A percentile compares a stretch with the other conserved stretches of the same genome.
phyloP scores from a whole-genome alignment of 2,113 vertebrate species.

The Etheostoma cragini region DNA sequence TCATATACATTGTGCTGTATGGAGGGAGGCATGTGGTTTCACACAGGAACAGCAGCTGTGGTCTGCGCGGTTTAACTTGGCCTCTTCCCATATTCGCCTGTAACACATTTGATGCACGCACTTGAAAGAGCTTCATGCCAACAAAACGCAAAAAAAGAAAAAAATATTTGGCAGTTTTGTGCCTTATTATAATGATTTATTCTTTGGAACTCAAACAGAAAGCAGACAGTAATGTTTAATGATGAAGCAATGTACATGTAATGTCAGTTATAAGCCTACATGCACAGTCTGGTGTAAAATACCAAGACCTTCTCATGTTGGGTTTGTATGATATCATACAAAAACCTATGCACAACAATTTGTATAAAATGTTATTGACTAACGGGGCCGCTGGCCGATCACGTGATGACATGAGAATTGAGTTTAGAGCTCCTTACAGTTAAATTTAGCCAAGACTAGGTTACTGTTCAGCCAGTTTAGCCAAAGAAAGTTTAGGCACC shows the following conservation, averaged over 20 bases:
- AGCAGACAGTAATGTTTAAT: not conserved
- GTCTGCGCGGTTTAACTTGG: slow-evolving; percentile 27
- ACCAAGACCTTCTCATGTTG: no score
- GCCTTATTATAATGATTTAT: not conserved
- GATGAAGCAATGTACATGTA: slow-evolving; percentile 1
- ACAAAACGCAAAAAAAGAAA: not conserved
- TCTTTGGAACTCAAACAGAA: slow-evolving; percentile 9
- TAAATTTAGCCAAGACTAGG: no score
- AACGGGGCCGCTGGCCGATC: no score
- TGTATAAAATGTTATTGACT: no score
- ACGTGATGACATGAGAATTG: no score
- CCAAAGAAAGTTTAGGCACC: no score
- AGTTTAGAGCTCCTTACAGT: no score
- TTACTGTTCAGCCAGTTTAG: no score
- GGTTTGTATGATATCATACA: no score
- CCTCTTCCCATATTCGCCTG: not conserved
- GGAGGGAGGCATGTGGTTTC: slow-evolving; percentile 19
- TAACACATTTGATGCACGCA: not conserved
- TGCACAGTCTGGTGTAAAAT: not conserved
- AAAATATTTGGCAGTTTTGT: not conserved
- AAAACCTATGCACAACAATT: no score
- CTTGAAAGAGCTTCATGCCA: not conserved
- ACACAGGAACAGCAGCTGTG: slow-evolving; percentile 50
- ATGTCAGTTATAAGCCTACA: not conserved
- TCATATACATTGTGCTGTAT: slow-evolving; percentile 52